Evolutionary conservation across 2,888 invertebrate genomes (phyloP).

Genomic region (Abrostola tripartita): DNA sequence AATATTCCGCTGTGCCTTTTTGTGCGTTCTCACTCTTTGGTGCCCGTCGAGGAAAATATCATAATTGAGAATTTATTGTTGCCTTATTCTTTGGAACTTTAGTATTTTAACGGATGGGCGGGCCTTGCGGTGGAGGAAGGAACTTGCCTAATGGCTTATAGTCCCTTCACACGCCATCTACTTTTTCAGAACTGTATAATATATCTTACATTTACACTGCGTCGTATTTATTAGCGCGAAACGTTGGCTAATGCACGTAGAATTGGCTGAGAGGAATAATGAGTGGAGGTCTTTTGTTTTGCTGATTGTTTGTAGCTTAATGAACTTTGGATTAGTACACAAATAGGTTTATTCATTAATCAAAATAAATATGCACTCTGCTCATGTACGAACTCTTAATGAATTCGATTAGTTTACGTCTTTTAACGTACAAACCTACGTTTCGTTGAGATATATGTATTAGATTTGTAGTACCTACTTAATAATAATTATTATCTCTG

Average conservation of each 20-base stretch:
- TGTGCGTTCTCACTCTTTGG: constrained; percentile 20
- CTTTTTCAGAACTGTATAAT: constrained; percentile 2
- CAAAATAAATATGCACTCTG: no score
- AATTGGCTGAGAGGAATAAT: not conserved
- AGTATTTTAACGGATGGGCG: constrained; percentile 1
- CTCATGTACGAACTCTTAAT: no score
- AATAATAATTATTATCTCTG: no score
- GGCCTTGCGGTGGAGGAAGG: not conserved
- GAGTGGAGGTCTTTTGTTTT: no score
- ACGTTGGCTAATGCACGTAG: not conserved
- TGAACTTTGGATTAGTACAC: no score
- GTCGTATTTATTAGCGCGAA: not conserved
- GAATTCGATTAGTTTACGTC: no score
- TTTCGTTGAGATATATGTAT: no score
- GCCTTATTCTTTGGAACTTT: constrained; percentile 5
- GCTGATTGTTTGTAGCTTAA: no score
- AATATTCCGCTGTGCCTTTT: constrained; percentile 27
- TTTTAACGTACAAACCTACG: no score
- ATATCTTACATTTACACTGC: not conserved
- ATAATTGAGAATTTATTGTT: constrained; percentile 32
- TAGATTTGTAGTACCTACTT: no score
- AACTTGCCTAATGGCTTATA: constrained; percentile 5
- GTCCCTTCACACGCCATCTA: constrained; percentile 5
- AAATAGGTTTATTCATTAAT: no score
- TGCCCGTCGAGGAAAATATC: constrained; percentile 5